Evolutionary conservation across 2,797 vertebrate genomes (phyloP).

Genomic region (Tokudaia muenninki): DNA sequence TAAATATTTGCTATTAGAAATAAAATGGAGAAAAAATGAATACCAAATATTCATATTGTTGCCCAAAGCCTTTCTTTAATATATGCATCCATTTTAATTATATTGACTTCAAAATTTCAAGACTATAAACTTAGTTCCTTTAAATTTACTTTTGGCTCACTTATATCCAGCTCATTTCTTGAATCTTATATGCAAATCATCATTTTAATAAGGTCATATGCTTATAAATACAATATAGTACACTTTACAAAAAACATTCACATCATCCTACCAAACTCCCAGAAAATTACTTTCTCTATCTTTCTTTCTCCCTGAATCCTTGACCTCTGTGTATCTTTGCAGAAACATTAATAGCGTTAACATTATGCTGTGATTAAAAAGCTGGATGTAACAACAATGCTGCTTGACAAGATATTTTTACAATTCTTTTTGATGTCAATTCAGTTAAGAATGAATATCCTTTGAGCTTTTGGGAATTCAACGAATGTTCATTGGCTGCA

Average conservation of each 20-base stretch:
- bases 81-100: neutral
- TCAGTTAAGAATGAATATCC: slow-evolving; percentile 85
- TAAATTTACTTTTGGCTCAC: neutral
- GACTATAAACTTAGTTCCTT: neutral
- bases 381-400: slow-evolving; percentile 85
- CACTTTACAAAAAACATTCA: slow-evolving; percentile 62
- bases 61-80: neutral
- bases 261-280: slow-evolving; percentile 76
- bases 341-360: slow-evolving; percentile 87
- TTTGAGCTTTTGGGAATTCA: slow-evolving; percentile 87
- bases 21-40: slow-evolving; percentile 16
- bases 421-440: slow-evolving; percentile 87
- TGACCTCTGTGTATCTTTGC: slow-evolving; percentile 85
- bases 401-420: slow-evolving; percentile 87
- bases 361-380: slow-evolving; percentile 87
- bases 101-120: neutral
- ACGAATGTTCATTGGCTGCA: slow-evolving; percentile 75
- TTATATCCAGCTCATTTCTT: slow-evolving; percentile 5
- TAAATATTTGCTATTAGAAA: neutral
- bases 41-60: neutral
- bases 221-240: slow-evolving; percentile 67
- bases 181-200: slow-evolving; percentile 62
- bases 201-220: slow-evolving; percentile 80
- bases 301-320: slow-evolving; percentile 79
- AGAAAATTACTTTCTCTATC: slow-evolving; percentile 83